phyloP scores from a whole-genome alignment of 2,888 invertebrate species.

The Chymomyza fuscimana region DNA sequence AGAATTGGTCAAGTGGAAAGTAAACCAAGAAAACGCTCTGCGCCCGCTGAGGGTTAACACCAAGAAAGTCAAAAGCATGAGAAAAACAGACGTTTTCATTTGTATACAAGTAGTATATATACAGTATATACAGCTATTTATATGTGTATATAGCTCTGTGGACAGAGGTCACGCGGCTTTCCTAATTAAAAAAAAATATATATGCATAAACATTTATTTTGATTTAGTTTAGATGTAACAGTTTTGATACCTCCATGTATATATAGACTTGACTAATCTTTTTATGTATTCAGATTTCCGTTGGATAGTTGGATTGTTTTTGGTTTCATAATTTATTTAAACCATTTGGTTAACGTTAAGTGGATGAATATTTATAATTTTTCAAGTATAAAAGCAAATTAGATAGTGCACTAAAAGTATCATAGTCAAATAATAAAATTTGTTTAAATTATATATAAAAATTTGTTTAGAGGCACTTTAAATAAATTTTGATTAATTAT shows the following conservation, averaged over 20 bases:
- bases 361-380: background rate
- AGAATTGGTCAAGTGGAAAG: conserved; percentile 73
- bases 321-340: background rate
- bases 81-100: conserved; percentile 36
- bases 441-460: too few species aligned
- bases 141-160: conserved; percentile 19
- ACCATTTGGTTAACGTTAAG: background rate
- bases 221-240: conserved; percentile 63
- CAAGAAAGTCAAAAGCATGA: conserved; percentile 45
- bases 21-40: conserved; percentile 59
- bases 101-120: conserved; percentile 4
- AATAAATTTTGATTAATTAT: too few species aligned
- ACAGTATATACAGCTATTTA: background rate
- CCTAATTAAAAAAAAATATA: conserved; percentile 63
- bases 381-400: background rate
- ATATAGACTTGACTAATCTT: background rate
- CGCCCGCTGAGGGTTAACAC: conserved; percentile 29
- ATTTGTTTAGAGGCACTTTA: too few species aligned
- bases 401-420: background rate
- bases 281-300: background rate
- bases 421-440: too few species aligned
- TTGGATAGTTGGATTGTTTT: background rate
- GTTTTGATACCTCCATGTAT: conserved; percentile 41
- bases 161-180: conserved; percentile 64
- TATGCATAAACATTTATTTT: conserved; percentile 16